Evolutionary conservation across 2,113 vertebrate genomes (phyloP).

Genomic region (Leucosticte australis): DNA sequence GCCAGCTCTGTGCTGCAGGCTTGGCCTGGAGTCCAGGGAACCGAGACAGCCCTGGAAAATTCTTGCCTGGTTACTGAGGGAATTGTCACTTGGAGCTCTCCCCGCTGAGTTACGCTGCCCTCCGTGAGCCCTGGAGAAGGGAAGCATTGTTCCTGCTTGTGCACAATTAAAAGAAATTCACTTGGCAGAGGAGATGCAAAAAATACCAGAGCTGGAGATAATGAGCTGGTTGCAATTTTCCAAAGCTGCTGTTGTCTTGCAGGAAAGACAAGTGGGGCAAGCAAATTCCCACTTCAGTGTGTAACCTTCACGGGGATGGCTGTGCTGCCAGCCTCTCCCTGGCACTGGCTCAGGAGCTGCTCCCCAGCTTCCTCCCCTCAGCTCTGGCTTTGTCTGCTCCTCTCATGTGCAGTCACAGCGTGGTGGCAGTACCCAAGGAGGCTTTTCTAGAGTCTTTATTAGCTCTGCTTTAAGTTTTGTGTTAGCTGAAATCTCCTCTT

Average conservation of each 20-base stretch:
- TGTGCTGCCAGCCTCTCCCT: neutral
- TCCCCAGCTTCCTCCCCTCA: neutral
- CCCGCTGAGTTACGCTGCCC: neutral
- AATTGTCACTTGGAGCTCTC: neutral
- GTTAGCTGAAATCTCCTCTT: neutral
- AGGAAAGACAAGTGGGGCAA: slow-evolving; percentile 4
- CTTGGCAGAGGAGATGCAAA: neutral
- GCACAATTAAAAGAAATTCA: neutral
- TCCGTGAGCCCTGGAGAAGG: neutral
- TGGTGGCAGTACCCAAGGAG: neutral
- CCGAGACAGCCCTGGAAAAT: neutral
- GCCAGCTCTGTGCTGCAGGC: neutral
- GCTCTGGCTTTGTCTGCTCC: neutral
- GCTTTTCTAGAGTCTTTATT: neutral
- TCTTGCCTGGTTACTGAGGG: neutral
- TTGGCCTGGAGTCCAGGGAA: neutral
- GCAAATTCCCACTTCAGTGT: neutral
- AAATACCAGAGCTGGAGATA: neutral
- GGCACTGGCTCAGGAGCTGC: neutral
- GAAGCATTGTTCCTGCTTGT: neutral
- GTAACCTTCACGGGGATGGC: neutral
- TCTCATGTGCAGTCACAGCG: neutral
- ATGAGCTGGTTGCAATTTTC: neutral
- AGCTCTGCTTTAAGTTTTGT: neutral
- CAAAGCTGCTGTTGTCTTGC: neutral